Percentiles rank a stretch among this genome's conserved stretches.
These are phyloP conservation scores for Agraylea sexmaculata DNA, from an alignment of 1,140 invertebrate genomes.

Conservation along the genomic window DNA sequence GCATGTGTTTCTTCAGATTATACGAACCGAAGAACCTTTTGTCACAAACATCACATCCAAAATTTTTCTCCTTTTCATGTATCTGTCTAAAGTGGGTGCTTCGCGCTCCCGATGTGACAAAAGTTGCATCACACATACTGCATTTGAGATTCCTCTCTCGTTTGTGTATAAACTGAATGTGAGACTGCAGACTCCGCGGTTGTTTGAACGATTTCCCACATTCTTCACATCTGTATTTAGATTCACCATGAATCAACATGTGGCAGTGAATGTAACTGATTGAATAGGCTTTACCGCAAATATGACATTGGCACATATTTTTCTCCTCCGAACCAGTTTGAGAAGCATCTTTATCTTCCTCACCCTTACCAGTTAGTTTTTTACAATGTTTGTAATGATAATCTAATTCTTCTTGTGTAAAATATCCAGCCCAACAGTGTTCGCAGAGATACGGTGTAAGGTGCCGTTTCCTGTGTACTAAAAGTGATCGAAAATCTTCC, in stretches of 20 bases:
- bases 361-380: not conserved
- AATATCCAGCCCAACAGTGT: conserved; percentile 36
- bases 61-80: conserved; percentile 38
- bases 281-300: conserved; percentile 38
- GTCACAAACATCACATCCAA: conserved; percentile 32
- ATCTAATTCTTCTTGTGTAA: conserved; percentile 24
- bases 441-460: conserved; percentile 34
- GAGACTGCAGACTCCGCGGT: conserved; percentile 32
- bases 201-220: conserved; percentile 40
- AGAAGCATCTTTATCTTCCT: not conserved
- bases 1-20: conserved; percentile 32
- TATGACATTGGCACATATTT: conserved; percentile 32
- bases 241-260: conserved; percentile 34
- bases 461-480: conserved; percentile 34
- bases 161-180: conserved; percentile 37
- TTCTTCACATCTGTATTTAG: conserved; percentile 34
- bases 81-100: conserved; percentile 35
- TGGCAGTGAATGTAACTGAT: conserved; percentile 35
- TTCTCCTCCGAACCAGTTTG: not conserved
- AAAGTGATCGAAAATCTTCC: conserved; percentile 33
- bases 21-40: conserved; percentile 36
- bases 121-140: conserved; percentile 34
- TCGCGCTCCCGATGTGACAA: conserved; percentile 33
- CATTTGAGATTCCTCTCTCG: conserved; percentile 34
- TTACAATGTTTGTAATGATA: conserved; percentile 21